Evolutionary conservation across 2,113 vertebrate species (phyloP), one percentile per base, ranked within the genome.

Genomic region (Coptodon rendalli): DNA sequence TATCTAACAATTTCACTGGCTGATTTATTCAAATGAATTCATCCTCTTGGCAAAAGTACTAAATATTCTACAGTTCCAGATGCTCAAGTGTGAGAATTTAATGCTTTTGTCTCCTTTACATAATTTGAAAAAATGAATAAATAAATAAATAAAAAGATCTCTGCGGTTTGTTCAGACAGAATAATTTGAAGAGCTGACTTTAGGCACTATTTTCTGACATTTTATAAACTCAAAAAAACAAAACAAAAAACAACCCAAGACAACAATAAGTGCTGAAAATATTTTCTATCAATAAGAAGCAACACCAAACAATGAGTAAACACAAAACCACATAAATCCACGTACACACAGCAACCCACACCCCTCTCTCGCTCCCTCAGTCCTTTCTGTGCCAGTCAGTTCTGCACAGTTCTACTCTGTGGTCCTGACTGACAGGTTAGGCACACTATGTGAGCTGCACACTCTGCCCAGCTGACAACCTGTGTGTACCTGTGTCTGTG

Each of bases 351-450:
- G 83, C 13, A 24, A 53, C 22, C 54, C 68, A 81, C 48, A n/a
- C 34, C 45, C 53, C 34, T 22, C 61, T 7, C 17, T 43, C 40
- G 36, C 29, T 57, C 84, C 4, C 63, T 45, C 48, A 52, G 54
- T 84, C 68, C 81, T 61, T 43, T 22, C 61, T 24, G 34, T 87
- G 43, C 45, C 84, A 68, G 53, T 66, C 48, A 63, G 85, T 89
- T 40, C 38, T 50, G 84, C 81, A 87, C 85, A 78, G 90, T 91
- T 91, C 89, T 86, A 88, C 87, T 88, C 84, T 82, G 78, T 87
- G 86, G 88, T 89, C 73, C 76, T 87, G 86, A 87, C 89, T 89
- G 89, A 91, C 91, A 92, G 80, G 31, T 87, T 66, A 89, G 76
- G 59, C 78, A 79, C 84, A 80, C 53, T 86, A 40, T 84, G 82